phyloP scores from a whole-genome alignment of 2,113 vertebrate genomes.

The Oryctolagus cuniculus region mOryCun1.1 NC_091449.1:54154001-54154500 shows the following conservation, averaged over 20 bases:
- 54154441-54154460: conserved; percentile 17
- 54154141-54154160: not conserved
- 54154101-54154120: not conserved
- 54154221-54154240: not conserved
- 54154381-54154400: not conserved
- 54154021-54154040: not conserved
- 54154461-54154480: not conserved
- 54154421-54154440: not conserved
- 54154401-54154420: conserved; percentile 26
- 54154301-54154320: not conserved
- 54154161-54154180: not conserved
- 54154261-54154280: not conserved
- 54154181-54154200: not conserved
- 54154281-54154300: not conserved
- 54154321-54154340: not conserved
- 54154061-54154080: not conserved
- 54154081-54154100: not conserved
- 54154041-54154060: not conserved
- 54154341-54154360: not conserved
- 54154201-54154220: not conserved
- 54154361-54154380: conserved; percentile 20
- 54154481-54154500: not conserved
- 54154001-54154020: not conserved
- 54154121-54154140: not conserved
- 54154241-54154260: not conserved